These are phyloP conservation scores for Australoheros scitulus DNA, from an alignment of 2,113 vertebrate species.

Conservation along the genomic window DNA sequence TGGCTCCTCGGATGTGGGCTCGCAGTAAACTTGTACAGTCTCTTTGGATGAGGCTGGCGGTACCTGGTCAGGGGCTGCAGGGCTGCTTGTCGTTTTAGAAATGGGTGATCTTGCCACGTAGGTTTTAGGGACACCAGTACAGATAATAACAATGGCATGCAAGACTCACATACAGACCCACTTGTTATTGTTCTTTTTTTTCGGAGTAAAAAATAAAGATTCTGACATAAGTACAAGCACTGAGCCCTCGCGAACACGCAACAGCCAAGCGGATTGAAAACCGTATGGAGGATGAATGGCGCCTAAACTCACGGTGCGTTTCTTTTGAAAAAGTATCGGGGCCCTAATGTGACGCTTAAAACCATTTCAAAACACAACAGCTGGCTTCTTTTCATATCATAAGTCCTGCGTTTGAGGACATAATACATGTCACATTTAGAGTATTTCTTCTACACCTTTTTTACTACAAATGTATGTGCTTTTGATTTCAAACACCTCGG, in stretches of 20 bases:
- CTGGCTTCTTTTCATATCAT: constrained; percentile 72
- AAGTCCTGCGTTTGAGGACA: constrained; percentile 48
- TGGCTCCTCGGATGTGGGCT: constrained; percentile 39
- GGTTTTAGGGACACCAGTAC: constrained; percentile 66
- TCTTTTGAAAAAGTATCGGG: constrained; percentile 9
- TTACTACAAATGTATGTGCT: constrained; percentile 78
- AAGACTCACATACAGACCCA: constrained; percentile 78
- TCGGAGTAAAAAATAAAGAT: constrained; percentile 70
- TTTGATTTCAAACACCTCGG: constrained; percentile 56
- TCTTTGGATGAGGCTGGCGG: constrained; percentile 76
- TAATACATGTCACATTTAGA: constrained; percentile 70
- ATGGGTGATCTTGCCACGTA: constrained; percentile 56
- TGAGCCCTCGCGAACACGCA: constrained; percentile 64
- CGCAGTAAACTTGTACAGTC: constrained; percentile 51
- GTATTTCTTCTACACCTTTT: constrained; percentile 66
- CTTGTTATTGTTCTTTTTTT: constrained; percentile 43
- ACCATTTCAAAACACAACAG: constrained; percentile 66
- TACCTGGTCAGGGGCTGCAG: constrained; percentile 57
- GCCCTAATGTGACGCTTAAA: constrained; percentile 44
- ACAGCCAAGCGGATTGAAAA: constrained; percentile 52
- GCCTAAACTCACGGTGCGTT: constrained; percentile 17
- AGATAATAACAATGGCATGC: constrained; percentile 79
- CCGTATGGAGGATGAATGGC: constrained; percentile 40
- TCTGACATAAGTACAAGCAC: constrained; percentile 67
- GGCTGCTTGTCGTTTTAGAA: constrained; percentile 57